Conservation (phyloP, 35 echinoderm and acorn worm species). For the Diadema setosum region DNA sequence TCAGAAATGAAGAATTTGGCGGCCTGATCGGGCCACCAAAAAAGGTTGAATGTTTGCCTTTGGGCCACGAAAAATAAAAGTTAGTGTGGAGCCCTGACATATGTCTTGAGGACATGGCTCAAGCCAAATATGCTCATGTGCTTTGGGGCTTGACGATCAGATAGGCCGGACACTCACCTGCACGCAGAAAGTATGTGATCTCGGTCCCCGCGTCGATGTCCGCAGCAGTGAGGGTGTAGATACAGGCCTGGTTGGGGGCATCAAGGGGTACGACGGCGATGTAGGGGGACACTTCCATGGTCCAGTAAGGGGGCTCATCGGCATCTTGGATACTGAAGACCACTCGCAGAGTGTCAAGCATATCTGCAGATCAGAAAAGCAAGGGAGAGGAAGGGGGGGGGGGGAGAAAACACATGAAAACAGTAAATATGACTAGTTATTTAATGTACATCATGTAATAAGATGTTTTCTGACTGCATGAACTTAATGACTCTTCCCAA, state of each 20-base stretch:
- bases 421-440: too few relatives aligned
- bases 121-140: background rate
- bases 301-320: constrained; percentile 63
- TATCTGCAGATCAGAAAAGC: constrained; percentile 1
- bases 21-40: too few relatives aligned
- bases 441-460: too few relatives aligned
- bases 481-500: too few relatives aligned
- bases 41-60: too few relatives aligned
- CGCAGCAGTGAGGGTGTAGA: constrained; percentile 53
- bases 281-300: constrained; percentile 54
- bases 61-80: too few relatives aligned
- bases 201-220: constrained; percentile 39
- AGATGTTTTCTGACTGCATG: too few relatives aligned
- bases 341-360: constrained; percentile 33
- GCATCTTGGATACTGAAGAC: constrained; percentile 47
- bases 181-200: constrained; percentile 35
- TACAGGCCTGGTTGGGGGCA: constrained; percentile 47
- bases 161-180: constrained; percentile 55
- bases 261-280: constrained; percentile 56
- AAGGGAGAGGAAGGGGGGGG: background rate
- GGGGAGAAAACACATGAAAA: too few relatives aligned
- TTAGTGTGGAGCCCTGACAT: too few relatives aligned
- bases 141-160: background rate
- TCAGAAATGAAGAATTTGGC: too few relatives aligned
- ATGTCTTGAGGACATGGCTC: background rate